phyloP scores from a whole-genome alignment of 2,797 vertebrate genomes.

The Pipistrellus nathusii region DNA sequence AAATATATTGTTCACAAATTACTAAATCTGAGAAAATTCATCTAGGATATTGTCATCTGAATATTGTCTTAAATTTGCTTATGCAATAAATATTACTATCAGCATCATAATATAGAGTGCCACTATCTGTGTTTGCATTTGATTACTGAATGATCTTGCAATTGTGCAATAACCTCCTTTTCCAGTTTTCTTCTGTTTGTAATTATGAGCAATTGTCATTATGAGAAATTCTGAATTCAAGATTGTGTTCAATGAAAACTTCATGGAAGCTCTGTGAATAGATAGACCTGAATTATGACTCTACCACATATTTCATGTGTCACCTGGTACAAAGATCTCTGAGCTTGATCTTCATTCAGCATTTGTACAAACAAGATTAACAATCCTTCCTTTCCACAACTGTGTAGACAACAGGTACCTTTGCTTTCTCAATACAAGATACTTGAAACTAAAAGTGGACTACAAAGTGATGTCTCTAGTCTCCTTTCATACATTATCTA shows the following conservation, averaged over 20 bases:
- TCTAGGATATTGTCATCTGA: not conserved
- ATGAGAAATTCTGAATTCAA: constrained; percentile 45
- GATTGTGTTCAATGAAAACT: not conserved
- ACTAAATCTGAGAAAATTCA: constrained; percentile 36
- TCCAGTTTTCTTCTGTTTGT: constrained; percentile 38
- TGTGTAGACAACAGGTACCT: not conserved
- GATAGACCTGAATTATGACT: not conserved
- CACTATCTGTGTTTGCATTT: not conserved
- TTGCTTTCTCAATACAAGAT: not conserved
- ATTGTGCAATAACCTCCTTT: constrained; percentile 21
- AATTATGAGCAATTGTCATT: not conserved
- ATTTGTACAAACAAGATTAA: not conserved
- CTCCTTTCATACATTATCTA: not conserved
- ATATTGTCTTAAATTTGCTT: constrained; percentile 28
- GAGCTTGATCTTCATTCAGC: not conserved
- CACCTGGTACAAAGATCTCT: not conserved
- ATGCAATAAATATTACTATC: not conserved
- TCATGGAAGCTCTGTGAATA: not conserved
- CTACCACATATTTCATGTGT: not conserved
- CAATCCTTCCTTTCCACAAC: not conserved
- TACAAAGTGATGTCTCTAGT: not conserved
- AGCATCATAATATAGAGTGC: not conserved
- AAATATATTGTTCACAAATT: not conserved
- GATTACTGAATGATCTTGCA: constrained; percentile 30
- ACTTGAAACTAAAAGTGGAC: not conserved